These are phyloP conservation scores for Diorhabda elongata DNA, from an alignment of 1,140 invertebrate species.

Conservation along the genomic window DNA sequence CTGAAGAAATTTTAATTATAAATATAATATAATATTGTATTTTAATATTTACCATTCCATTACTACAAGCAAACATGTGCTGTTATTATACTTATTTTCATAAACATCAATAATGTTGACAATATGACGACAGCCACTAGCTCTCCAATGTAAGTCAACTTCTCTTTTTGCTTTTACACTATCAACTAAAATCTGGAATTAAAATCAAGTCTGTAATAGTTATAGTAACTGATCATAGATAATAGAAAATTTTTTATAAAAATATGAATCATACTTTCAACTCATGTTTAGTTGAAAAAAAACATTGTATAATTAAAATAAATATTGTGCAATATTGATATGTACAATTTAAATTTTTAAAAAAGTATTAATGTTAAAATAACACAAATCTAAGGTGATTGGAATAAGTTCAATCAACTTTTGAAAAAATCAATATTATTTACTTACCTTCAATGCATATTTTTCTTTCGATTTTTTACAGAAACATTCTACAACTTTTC, in stretches of 20 bases:
- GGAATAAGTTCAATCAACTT: too few species aligned
- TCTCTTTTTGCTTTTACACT: slow-evolving; percentile 88
- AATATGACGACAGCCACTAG: slow-evolving; percentile 85
- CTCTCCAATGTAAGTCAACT: slow-evolving; percentile 93
- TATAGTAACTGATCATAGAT: too few species aligned
- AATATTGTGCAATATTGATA: slow-evolving; percentile 3
- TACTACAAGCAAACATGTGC: slow-evolving; percentile 89
- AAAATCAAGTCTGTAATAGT: neutral
- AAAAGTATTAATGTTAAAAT: neutral
- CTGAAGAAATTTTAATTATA: slow-evolving; percentile 50
- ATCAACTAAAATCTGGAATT: slow-evolving; percentile 82
- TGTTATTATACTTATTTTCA: slow-evolving; percentile 88
- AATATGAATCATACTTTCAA: too few species aligned
- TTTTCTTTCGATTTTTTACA: slow-evolving; percentile 66
- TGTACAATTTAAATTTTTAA: neutral
- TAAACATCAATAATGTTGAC: slow-evolving; percentile 94
- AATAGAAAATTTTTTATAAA: too few species aligned
- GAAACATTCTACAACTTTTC: slow-evolving; percentile 83
- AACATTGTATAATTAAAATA: neutral
- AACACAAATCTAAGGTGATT: too few species aligned
- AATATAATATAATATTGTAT: neutral
- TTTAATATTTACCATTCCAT: slow-evolving; percentile 85
- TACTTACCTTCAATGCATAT: slow-evolving; percentile 79
- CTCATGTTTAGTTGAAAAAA: too few species aligned
- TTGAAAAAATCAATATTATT: neutral